Evolutionary conservation across 2,113 vertebrate genomes (phyloP), one percentile per base, ranked within the genome.

Genomic region (Probosciger aterrimus): DNA sequence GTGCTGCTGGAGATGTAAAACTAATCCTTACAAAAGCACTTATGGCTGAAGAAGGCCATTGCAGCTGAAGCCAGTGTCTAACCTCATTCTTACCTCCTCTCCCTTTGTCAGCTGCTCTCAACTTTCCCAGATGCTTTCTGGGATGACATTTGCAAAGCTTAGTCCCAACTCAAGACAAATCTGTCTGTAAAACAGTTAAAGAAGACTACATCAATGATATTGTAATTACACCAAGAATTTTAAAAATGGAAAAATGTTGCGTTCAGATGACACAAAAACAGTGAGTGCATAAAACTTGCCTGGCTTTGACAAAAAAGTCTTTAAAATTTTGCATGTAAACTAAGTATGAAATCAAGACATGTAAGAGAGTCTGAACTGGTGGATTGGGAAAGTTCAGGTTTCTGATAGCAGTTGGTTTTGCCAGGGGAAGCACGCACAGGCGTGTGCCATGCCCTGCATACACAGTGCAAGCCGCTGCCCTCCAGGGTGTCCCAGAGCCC

Each of bases 1-100:
- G 86, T 41, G 73, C 90, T 96, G 86, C 94, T 91, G 88, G 75
- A 95, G 96, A 81, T 33, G 55, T 68, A 94, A 92, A 95, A 80
- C 73, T 86, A 64, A 60, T 30, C 75, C 85, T 93, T 41, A 65
- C 90, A 92, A 64, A 92, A 75, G 75, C 50, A 18, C 83, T 84
- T 14, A 31, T 0, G 50, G 73, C 59, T 43, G 49, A 16, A 37
- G 55, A 43, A 69, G 46, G 46, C 43, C 23, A 0, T 41, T 55
- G 44, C 18, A 4, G 65, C 49, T 18, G 16, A 6, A 11, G 27
- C 4, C 5, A 0, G n/a, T 6, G 53, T 5, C 60, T 25, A 5
- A 27, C 11, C 25, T 22, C 2, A 1, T n/a, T 35, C 75, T 67
- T 11, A 4, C 46, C 67, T 76, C 44, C 46, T 35, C 30, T 50